Base-by-base conservation (phyloP, 2,888 invertebrate genomes). In the Rambutsinella grinnellia region DNA sequence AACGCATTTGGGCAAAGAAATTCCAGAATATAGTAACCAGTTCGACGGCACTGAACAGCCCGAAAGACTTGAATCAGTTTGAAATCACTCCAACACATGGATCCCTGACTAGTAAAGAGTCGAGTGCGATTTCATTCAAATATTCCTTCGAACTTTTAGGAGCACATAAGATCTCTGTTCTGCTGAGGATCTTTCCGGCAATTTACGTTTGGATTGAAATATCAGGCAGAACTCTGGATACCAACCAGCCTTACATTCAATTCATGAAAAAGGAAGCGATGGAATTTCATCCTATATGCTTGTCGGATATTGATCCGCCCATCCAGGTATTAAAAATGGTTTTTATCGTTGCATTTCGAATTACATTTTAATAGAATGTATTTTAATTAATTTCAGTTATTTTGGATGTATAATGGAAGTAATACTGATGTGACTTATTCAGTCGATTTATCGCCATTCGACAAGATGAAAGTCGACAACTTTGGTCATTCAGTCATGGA, bases 131-230 rank as follows among this genome's bases (percentile, higher is more conserved):
- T 0, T 74, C 68, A 2, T 54, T 81, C 23, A 76, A 78, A 19
- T 81, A 68, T 24, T 58, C 54, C 0, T 79, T 67, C 21, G 51
- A 62, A 19, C 49, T 24, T 13, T 28, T 69, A 3, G 83, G 83
- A 49, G 15, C n/a, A 8, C 76, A 80, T 49, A 54, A 77, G 44
- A 79, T 80, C 51, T 77, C 68, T 5, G 51, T 82, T 0, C 51
- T 83, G 17, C 60, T 83, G 17, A 56, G 82, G 44, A 58, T 82
- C 2, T 79, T 76, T 26, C 83, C 83, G 1, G 79, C 81, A 3
- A 78, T 83, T 24, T 83, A 78, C 60, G 62, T 83, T 2, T 83
- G 83, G 83, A 36, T 83, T 56, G 79, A 82, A 44, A 47, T 83
- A 2, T 46, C 17, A 1, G 79, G 81, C 19, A 58, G 44, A 47